Base-by-base conservation (phyloP, 2,113 vertebrate species). In the Sturnus vulgaris region DNA sequence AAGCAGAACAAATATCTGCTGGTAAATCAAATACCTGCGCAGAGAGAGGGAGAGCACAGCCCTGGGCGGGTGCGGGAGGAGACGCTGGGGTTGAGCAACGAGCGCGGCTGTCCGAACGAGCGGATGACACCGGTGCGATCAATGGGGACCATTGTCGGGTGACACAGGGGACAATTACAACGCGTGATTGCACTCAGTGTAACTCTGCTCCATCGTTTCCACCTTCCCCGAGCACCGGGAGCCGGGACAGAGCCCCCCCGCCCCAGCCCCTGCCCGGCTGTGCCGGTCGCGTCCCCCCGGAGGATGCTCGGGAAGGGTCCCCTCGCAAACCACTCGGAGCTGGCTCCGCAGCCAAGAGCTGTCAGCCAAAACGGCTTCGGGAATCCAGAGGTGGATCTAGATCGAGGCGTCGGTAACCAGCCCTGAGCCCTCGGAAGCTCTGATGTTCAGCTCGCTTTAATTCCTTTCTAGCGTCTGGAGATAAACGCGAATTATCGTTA, bases 151-250 rank as follows among this genome's bases (percentile, higher is more conserved):
- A 16, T 1, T 44, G 77, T 30, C 72, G 88, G 95, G 93, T 86
- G 93, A 90, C 92, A 91, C 71, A 75, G 88, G 53, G 92, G 91
- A 87, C 88, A 95, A 91, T 90, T 77, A 91, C 24, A 69, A 87
- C 86, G 78, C 71, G 68, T 94, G 94, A 14, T 39, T 90, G 92
- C 90, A 1, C 63, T 33, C 17, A 1, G 46, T 1, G 63, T 31
- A 1, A 2, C 70, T 20, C 35, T 30, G 25, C 35, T 52, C 16
- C 39, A 1, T 2, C 9, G 30, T 71, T 28, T 3, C 39, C 90
- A 90, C 71, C 82, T 85, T 70, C n/a, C 53, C 82, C 13, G 49
- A 3, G 33, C 76, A 9, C 18, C 47, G 44, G 49, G 15, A 78
- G 33, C 37, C 20, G 25, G 15, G 31, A 12, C 23, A 2, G 17